Evolutionary conservation across 1,140 invertebrate species (phyloP), one percentile per base, ranked within the genome.

Genomic region (Bombus confusus): DNA sequence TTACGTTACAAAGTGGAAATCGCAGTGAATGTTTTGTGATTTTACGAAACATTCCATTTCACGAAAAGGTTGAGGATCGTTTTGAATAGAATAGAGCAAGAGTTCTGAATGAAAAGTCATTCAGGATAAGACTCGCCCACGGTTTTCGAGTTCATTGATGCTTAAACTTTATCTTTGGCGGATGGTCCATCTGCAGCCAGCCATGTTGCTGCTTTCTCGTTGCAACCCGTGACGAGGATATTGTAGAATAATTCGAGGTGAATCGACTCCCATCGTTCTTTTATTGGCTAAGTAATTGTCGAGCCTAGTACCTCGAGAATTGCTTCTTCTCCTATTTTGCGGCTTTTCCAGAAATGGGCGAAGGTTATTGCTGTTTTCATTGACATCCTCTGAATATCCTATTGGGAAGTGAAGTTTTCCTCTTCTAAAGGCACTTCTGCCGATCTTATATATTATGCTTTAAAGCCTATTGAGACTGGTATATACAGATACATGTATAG

Each of bases 221-320:
- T 59, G 64, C 71, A 22, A 82, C 22, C 83, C 76, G 31, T 77
- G 62, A 86, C 80, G 81, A 64, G 57, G 28, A 39, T 34, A 80
- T 73, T 87, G 82, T 73, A 18, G 43, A 52, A 41, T 66, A 83
- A 91, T 72, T 78, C 37, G 25, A 62, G 57, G 85, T 77, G 90
- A 93, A 93, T 93, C 91, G 89, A 91, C 91, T 91, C 80, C 84
- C 89, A 86, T 77, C 87, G 80, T 89, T 91, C 87, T 62, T 94
- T 95, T 94, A 94, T 94, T 86, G 85, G 80, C 92, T 95, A 95
- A 95, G 94, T 95, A 95, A 95, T 95, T 95, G 94, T 95, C 91
- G 91, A 85, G 80, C 88, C 89, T 85, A 89, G 91, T 87, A 86
- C 91, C 90, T 79, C 74, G 87, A 74, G 91, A 92, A 92, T 94